phyloP scores from a whole-genome alignment of 2,888 invertebrate species.

The Dasypolia templi region DNA sequence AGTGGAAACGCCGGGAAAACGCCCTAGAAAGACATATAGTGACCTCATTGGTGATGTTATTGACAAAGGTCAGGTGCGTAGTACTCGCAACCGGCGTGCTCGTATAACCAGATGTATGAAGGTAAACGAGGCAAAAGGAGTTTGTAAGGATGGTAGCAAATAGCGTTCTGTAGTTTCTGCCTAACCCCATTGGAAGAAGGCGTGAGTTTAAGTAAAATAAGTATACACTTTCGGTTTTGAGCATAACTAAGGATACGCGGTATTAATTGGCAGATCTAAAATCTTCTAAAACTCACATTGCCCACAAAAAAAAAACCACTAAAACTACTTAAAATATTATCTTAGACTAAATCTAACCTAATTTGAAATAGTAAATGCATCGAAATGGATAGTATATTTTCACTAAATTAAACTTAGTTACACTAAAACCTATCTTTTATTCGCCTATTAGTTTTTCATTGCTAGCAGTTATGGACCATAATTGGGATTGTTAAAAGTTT shows the following conservation, averaged over 20 bases:
- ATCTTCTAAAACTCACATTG: slow-evolving; percentile 36
- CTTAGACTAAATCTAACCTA: slow-evolving; percentile 34
- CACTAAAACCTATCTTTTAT: slow-evolving; percentile 21
- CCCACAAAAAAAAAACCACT: slow-evolving; percentile 55
- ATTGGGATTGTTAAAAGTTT: slow-evolving; percentile 6
- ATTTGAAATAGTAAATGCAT: slow-evolving; percentile 76
- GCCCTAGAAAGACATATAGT: no score
- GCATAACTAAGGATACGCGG: not conserved
- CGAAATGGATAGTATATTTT: slow-evolving; percentile 73
- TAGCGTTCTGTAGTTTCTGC: no score
- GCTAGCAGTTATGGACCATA: slow-evolving; percentile 32
- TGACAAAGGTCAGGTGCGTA: no score
- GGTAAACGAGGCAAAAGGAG: no score
- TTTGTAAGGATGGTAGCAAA: no score
- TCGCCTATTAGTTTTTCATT: slow-evolving; percentile 41
- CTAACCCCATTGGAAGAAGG: no score
- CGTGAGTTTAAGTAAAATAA: no score
- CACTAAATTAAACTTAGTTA: slow-evolving; percentile 36
- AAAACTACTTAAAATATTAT: slow-evolving; percentile 47
- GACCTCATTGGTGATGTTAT: no score
- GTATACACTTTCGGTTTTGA: not conserved
- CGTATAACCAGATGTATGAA: no score
- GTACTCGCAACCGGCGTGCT: no score
- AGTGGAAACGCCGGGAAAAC: no score
- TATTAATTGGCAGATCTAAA: not conserved